Percentiles rank a stretch among this genome's conserved stretches.
phyloP scores from a whole-genome alignment of 2,113 vertebrate genomes.

The Xiphorhynchus elegans region DNA sequence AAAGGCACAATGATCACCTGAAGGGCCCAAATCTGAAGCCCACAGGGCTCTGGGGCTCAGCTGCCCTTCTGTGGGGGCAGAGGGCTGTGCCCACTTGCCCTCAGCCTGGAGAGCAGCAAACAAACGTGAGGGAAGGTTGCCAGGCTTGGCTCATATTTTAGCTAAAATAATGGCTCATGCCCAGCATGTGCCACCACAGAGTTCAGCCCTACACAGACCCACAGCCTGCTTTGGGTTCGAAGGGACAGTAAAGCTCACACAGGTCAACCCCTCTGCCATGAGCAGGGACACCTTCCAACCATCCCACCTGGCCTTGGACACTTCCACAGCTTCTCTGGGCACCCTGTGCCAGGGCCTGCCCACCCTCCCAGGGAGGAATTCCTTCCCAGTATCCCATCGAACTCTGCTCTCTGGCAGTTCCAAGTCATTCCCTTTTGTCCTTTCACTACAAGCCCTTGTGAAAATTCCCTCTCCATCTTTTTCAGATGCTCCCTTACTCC shows the following conservation, averaged over 20 bases:
- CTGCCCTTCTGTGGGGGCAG: not conserved
- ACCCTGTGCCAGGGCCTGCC: not conserved
- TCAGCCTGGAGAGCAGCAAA: not conserved
- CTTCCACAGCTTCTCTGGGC: not conserved
- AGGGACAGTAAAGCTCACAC: accelerated
- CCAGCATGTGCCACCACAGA: accelerated
- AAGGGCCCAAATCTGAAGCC: not conserved
- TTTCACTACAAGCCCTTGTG: not conserved
- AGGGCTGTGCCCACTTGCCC: not conserved
- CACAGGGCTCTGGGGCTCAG: not conserved
- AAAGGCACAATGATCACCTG: not conserved
- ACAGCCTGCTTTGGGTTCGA: not conserved
- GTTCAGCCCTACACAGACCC: not conserved
- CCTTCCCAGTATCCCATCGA: not conserved
- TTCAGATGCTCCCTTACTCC: not conserved
- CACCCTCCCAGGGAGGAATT: not conserved
- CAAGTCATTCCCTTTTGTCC: not conserved
- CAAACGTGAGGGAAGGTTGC: not conserved
- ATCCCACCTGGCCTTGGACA: not conserved
- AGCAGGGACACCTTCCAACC: not conserved
- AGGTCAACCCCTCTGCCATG: not conserved
- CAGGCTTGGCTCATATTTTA: not conserved
- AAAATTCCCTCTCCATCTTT: not conserved
- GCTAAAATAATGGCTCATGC: not conserved
- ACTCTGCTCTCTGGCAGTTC: accelerated